Conservation (phyloP, 2,797 vertebrate genomes). For the Pangasius mekongensis region DNA sequence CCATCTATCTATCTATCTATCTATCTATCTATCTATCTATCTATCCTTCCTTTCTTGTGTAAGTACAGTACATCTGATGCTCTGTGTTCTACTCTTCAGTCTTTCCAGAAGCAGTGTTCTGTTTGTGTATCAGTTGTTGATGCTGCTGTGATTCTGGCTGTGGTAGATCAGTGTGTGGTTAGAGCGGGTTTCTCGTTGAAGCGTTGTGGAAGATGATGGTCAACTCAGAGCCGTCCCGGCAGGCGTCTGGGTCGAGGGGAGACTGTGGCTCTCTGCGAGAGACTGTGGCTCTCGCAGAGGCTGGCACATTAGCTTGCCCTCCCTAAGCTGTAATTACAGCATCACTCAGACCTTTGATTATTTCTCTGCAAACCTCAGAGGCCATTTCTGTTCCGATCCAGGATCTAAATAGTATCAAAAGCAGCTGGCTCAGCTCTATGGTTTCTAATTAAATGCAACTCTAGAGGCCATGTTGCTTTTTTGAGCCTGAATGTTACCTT, state of each 20-base stretch:
- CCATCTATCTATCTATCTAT: background rate
- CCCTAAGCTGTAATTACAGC: constrained; percentile 66
- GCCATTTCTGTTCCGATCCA: constrained; percentile 59
- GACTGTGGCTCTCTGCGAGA: constrained; percentile 54
- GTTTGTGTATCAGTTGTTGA: constrained; percentile 10
- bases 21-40: background rate
- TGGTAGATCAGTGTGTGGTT: constrained; percentile 26
- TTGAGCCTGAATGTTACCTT: constrained; percentile 41
- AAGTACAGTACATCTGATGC: background rate
- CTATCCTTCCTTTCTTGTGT: too few species aligned
- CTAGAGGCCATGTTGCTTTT: constrained; percentile 54
- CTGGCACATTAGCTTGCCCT: constrained; percentile 47
- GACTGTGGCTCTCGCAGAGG: constrained; percentile 58
- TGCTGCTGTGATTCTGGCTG: constrained; percentile 12
- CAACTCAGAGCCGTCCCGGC: constrained; percentile 13
- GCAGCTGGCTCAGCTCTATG: constrained; percentile 36
- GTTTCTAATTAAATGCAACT: constrained; percentile 62
- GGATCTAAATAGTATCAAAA: constrained; percentile 60
- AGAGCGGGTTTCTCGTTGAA: background rate
- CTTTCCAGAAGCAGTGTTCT: background rate
- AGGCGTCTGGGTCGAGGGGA: constrained; percentile 46
- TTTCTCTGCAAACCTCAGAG: constrained; percentile 52
- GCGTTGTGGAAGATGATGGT: constrained; percentile 8
- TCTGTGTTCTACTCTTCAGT: background rate
- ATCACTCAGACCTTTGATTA: constrained; percentile 48